Conservation (phyloP, 2,113 vertebrate species). For the Pipra filicauda region DNA sequence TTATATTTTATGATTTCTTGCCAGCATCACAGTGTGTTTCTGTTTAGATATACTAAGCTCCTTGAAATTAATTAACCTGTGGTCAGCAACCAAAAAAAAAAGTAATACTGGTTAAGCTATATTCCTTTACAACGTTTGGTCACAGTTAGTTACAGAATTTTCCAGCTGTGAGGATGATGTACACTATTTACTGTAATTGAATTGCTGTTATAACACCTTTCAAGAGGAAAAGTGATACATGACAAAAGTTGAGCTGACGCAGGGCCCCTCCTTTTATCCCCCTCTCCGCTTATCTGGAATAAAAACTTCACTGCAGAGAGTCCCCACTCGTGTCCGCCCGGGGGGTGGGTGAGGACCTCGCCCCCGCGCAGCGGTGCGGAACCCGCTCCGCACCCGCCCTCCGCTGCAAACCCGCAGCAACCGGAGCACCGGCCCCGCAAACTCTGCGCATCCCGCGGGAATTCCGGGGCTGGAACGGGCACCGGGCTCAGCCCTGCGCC, state of each 20-base stretch:
- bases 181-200: conserved; percentile 76
- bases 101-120: conserved; percentile 35
- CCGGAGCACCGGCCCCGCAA: too few species aligned
- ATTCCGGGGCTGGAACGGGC: neutral
- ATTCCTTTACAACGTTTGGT: conserved; percentile 61
- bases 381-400: neutral
- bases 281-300: neutral
- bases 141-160: conserved; percentile 71
- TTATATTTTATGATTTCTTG: conserved; percentile 56
- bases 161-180: conserved; percentile 69
- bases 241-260: conserved; percentile 39
- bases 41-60: conserved; percentile 71
- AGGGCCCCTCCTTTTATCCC: neutral
- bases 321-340: neutral
- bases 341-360: neutral
- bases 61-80: conserved; percentile 77
- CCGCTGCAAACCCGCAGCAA: too few species aligned
- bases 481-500: neutral
- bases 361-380: neutral
- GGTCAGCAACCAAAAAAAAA: conserved; percentile 20
- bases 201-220: conserved; percentile 79
- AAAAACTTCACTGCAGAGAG: neutral
- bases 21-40: conserved; percentile 70
- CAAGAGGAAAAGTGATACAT: conserved; percentile 62
- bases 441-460: neutral